These are phyloP conservation scores for Benitochromis conjunctus DNA, from an alignment of 2,113 vertebrate species.

Conservation along the genomic window DNA sequence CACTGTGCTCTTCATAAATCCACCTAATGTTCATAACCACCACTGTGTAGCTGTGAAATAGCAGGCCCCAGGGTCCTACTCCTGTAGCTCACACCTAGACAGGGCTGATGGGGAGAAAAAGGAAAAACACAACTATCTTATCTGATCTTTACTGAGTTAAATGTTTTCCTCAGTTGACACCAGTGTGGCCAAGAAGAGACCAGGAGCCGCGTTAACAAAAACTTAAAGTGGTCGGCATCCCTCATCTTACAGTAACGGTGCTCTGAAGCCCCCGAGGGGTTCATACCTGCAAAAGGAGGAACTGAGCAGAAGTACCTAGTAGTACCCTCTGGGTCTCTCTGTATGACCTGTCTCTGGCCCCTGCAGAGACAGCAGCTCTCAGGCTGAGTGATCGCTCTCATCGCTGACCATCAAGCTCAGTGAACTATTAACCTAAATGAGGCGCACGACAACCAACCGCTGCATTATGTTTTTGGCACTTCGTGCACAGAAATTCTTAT, in stretches of 20 bases:
- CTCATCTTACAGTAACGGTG: constrained; percentile 41
- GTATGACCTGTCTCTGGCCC: constrained; percentile 65
- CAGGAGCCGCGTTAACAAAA: constrained; percentile 49
- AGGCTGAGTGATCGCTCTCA: constrained; percentile 52
- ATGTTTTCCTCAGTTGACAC: constrained; percentile 66
- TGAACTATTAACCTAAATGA: constrained; percentile 51
- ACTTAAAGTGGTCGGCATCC: constrained; percentile 29
- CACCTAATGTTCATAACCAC: constrained; percentile 66
- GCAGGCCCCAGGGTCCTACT: constrained; percentile 36
- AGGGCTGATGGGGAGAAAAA: neutral
- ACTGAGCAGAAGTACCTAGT: constrained; percentile 53
- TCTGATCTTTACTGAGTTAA: constrained; percentile 61
- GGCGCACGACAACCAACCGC: neutral
- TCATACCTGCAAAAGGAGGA: constrained; percentile 75
- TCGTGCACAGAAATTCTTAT: constrained; percentile 45
- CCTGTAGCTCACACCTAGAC: constrained; percentile 20
- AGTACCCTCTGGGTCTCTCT: constrained; percentile 43
- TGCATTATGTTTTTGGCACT: neutral
- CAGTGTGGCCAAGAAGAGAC: constrained; percentile 26
- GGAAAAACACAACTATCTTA: constrained; percentile 51
- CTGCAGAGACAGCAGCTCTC: constrained; percentile 33
- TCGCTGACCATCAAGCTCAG: constrained; percentile 42
- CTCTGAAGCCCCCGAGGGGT: constrained; percentile 58
- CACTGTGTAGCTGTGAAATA: constrained; percentile 51
- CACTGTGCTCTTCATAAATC: constrained; percentile 72